Evolutionary conservation across 2,797 vertebrate genomes (phyloP).

Genomic region (Monodelphis domestica): DNA sequence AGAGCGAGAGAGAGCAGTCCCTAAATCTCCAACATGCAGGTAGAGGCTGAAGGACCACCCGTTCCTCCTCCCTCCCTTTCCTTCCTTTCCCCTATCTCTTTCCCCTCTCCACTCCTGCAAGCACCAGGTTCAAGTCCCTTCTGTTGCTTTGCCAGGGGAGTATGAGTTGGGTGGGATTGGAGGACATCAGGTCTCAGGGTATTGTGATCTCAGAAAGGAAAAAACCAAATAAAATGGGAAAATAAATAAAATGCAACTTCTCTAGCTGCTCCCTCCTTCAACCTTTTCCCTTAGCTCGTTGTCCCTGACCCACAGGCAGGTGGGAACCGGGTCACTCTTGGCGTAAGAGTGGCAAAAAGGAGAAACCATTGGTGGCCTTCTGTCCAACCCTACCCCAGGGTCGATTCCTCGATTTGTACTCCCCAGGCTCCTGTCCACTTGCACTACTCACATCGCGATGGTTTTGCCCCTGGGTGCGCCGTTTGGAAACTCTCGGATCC

Average conservation of each 20-base stretch:
- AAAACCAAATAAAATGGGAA: neutral
- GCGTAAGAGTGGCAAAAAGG: neutral
- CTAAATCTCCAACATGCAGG: neutral
- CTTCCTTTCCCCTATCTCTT: neutral
- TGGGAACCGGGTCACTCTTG: neutral
- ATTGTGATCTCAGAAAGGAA: neutral
- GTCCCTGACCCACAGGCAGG: neutral
- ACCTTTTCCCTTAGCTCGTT: too few species aligned
- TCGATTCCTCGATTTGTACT: neutral
- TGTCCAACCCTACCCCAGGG: neutral
- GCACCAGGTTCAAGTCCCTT: neutral
- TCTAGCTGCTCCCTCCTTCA: neutral
- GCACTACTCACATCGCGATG: constrained; percentile 81
- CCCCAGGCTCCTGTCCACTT: neutral
- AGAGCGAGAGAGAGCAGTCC: neutral
- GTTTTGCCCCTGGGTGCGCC: constrained; percentile 82
- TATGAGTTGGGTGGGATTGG: neutral
- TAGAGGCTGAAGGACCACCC: neutral
- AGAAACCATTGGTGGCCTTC: neutral
- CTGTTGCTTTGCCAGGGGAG: neutral
- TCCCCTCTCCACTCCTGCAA: neutral
- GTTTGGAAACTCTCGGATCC: constrained; percentile 86
- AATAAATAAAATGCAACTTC: constrained; percentile 57
- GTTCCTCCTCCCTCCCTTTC: neutral
- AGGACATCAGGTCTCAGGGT: neutral